These are phyloP conservation scores for Pipistrellus pipistrellus DNA, from an alignment of 2,797 vertebrate genomes.

Conservation along the genomic window DNA sequence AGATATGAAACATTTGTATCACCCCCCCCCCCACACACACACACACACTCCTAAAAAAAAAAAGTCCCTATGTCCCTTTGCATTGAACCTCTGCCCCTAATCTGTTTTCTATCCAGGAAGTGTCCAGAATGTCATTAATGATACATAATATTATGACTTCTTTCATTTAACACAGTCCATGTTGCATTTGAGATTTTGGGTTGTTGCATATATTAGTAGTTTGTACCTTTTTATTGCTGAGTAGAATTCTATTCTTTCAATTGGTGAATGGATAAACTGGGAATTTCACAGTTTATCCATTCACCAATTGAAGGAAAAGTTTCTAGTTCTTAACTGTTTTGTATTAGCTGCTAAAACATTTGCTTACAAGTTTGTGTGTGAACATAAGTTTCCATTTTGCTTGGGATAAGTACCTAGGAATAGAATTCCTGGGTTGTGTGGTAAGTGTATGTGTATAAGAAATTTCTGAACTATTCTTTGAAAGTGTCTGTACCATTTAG, in stretches of 20 bases:
- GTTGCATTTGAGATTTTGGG: background rate
- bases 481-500: background rate
- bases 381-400: background rate
- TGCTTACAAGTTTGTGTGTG: background rate
- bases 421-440: background rate
- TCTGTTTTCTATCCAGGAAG: background rate
- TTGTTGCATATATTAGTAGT: background rate
- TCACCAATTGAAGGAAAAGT: background rate
- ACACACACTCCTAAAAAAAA: too few relatives aligned
- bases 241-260: background rate
- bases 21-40: too few relatives aligned
- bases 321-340: background rate
- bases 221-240: background rate
- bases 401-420: background rate
- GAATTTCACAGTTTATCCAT: background rate
- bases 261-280: background rate
- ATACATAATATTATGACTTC: background rate
- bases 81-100: background rate
- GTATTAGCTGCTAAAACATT: conserved; percentile 4
- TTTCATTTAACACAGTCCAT: background rate
- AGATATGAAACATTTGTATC: background rate
- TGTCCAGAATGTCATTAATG: background rate
- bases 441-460: background rate
- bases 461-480: background rate
- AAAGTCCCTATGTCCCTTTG: background rate